Conservation (phyloP, 2,888 invertebrate species). For the Orthosia gothica region DNA sequence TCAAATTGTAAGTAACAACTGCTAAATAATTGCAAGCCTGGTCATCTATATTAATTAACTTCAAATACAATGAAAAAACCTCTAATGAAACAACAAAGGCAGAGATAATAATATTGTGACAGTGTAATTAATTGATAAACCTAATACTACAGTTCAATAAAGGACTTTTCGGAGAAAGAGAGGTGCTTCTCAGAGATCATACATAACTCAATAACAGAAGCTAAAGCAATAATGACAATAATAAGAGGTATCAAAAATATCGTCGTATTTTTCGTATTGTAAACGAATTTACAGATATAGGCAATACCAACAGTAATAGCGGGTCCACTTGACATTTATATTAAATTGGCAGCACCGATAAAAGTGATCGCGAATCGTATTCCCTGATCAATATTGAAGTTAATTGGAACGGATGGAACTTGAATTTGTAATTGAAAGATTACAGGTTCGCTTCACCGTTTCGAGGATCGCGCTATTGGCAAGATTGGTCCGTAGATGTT, state of each 20-base stretch:
- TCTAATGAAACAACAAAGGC: slow-evolving; percentile 14
- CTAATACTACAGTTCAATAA: slow-evolving; percentile 12
- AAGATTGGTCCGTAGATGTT: slow-evolving; percentile 65
- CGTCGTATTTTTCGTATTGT: slow-evolving; percentile 32
- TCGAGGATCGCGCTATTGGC: slow-evolving; percentile 72
- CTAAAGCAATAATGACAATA: slow-evolving; percentile 12
- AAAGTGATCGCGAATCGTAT: slow-evolving; percentile 74
- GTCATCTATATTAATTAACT: slow-evolving; percentile 31
- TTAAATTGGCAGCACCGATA: slow-evolving; percentile 76
- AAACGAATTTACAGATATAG: slow-evolving; percentile 52
- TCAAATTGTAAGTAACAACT: slow-evolving; percentile 3
- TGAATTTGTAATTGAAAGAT: slow-evolving; percentile 87
- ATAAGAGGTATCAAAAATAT: slow-evolving; percentile 25
- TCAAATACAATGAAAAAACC: slow-evolving; percentile 15
- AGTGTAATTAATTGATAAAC: slow-evolving; percentile 36
- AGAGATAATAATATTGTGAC: slow-evolving; percentile 11
- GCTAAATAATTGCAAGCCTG: neutral
- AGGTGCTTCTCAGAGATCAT: neutral
- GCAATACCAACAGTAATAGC: slow-evolving; percentile 46
- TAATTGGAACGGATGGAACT: slow-evolving; percentile 87
- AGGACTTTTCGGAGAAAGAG: too few relatives aligned
- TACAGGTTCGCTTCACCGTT: slow-evolving; percentile 77
- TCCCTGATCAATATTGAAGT: slow-evolving; percentile 84
- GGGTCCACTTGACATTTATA: slow-evolving; percentile 70
- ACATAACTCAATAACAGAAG: neutral